Evolutionary conservation across 2,113 vertebrate species (phyloP).

Genomic region (Syrrhaptes paradoxus): DNA sequence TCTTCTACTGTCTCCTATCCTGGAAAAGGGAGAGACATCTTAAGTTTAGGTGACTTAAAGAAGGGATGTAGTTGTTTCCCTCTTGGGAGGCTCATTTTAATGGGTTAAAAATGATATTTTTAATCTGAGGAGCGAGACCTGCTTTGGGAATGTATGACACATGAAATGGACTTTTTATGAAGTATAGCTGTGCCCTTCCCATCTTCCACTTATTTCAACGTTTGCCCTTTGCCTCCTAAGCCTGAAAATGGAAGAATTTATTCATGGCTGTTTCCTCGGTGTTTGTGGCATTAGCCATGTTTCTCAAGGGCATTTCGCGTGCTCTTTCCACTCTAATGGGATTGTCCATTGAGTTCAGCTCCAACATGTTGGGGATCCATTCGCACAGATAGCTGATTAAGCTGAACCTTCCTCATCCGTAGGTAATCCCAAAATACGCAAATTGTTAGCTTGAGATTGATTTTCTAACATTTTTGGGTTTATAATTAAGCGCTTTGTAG

Average conservation of each 20-base stretch:
- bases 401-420: slow-evolving; percentile 56
- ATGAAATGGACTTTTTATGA: not conserved
- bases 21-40: not conserved
- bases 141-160: not conserved
- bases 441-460: slow-evolving; percentile 43
- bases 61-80: not conserved
- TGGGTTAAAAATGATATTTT: not conserved
- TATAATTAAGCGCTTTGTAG: slow-evolving; percentile 50
- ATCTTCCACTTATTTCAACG: slow-evolving; percentile 1
- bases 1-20: not conserved
- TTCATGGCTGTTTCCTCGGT: slow-evolving; percentile 39
- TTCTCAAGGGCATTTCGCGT: slow-evolving; percentile 58
- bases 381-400: slow-evolving; percentile 52
- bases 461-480: slow-evolving; percentile 40
- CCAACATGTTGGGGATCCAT: not conserved
- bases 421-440: slow-evolving; percentile 61
- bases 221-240: slow-evolving; percentile 54
- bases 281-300: slow-evolving; percentile 52
- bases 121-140: not conserved
- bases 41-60: not conserved
- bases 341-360: slow-evolving; percentile 54
- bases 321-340: slow-evolving; percentile 63
- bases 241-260: slow-evolving; percentile 41
- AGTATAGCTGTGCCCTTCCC: not conserved
- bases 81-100: not conserved